Base-by-base conservation (phyloP, 2,888 invertebrate genomes). In the Listrodromus nycthemerus region DNA sequence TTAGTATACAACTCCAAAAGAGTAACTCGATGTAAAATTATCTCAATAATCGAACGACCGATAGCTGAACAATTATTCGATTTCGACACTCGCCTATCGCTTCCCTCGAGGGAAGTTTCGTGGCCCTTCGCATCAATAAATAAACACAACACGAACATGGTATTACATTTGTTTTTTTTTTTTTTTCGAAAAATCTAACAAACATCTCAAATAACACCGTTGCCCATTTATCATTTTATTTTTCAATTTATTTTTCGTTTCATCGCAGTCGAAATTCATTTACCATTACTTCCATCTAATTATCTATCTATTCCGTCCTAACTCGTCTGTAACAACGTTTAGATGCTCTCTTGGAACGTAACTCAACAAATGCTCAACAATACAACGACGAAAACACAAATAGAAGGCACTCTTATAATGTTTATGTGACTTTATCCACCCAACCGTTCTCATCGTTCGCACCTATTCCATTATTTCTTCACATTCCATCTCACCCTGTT, bases 311-410 rank as follows among this genome's bases (percentile, higher is more conserved):
- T 80, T 73, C 82, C 79, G 50, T 79, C 82, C 71, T 82, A 84
- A 85, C 80, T 84, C 82, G 79, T 83, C 85, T 81, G 80, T 80
- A 88, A 87, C 88, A 87, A 88, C 81, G 85, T 19, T 88, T 93
- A 92, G 91, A 93, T 91, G 91, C 92, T 93, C 92, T 93, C 91
- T 92, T 89, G 91, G 92, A 92, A 93, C 93, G 89, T 91, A 92
- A 93, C 90, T 89, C 91, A 92, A 93, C 90, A 92, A 92, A 93
- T 92, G 89, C 91, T 92, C 91, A 93, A 92, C 92, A 91, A 92
- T 92, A 91, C 91, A 92, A 92, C 90, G 89, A 93, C 91, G 65
- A 85, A 85, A 90, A 92, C 92, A 92, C 92, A 92, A 93, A 92
- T 92, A 92, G 93, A 93, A 93, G 93, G 93, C 93, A 93, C 93